Conservation (phyloP, 2,888 invertebrate species). For the Plagiodera versicolora region DNA sequence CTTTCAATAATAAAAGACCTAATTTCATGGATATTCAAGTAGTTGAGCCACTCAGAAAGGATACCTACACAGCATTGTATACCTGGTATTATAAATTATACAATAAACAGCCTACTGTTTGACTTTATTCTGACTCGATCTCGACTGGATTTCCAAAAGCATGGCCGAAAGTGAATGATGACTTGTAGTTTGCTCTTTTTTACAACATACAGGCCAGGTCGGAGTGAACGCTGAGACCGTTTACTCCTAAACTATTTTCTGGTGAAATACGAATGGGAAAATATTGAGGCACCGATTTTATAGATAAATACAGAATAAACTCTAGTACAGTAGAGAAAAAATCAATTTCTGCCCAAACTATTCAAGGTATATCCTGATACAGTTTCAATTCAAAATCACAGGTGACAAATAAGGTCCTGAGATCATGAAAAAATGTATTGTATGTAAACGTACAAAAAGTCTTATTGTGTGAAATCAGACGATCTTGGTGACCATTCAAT, state of each 20-base stretch:
- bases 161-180: background rate
- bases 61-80: slow-evolving; percentile 39
- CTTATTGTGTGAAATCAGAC: too few relatives aligned
- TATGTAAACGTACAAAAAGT: too few relatives aligned
- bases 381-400: too few relatives aligned
- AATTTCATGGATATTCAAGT: slow-evolving; percentile 52
- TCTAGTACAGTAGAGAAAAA: too few relatives aligned
- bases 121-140: slow-evolving; percentile 29
- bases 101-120: slow-evolving; percentile 41
- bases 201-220: background rate
- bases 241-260: background rate
- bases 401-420: too few relatives aligned
- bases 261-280: too few relatives aligned
- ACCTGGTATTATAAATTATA: slow-evolving; percentile 46
- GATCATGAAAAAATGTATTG: too few relatives aligned
- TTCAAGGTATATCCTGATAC: too few relatives aligned
- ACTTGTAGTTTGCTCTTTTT: background rate
- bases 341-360: too few relatives aligned
- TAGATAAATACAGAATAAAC: too few relatives aligned
- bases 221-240: background rate
- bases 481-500: too few relatives aligned
- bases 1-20: slow-evolving; percentile 50
- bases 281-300: too few relatives aligned
- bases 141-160: background rate
- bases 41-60: slow-evolving; percentile 45